Conservation (phyloP, 2,888 invertebrate genomes). For the Chrysina gloriosa region DNA sequence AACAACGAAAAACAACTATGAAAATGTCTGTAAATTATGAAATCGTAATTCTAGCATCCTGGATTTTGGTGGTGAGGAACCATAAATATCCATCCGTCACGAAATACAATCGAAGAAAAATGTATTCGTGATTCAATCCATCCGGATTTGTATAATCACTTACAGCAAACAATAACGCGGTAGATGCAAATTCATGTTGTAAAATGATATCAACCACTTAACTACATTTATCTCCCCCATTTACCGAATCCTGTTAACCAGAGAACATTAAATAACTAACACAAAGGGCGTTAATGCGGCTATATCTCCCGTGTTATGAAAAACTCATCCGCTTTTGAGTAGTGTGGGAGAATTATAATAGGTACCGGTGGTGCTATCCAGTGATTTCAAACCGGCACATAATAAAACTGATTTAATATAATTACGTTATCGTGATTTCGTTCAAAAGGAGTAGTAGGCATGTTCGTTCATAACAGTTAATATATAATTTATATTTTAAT, state of each 20-base stretch:
- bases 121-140: constrained; percentile 36
- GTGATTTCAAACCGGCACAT: constrained; percentile 52
- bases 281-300: constrained; percentile 64
- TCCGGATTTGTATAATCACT: constrained; percentile 51
- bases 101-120: constrained; percentile 34
- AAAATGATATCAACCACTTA: constrained; percentile 64
- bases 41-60: constrained; percentile 3
- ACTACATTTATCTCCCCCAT: constrained; percentile 61
- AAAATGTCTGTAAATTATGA: neutral
- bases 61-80: no score
- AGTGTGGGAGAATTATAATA: constrained; percentile 65
- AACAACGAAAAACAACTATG: no score
- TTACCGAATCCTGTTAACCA: constrained; percentile 61
- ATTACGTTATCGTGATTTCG: neutral
- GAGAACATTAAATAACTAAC: constrained; percentile 63
- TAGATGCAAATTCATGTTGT: constrained; percentile 61
- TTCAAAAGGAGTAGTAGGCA: no score
- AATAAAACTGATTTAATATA: constrained; percentile 28
- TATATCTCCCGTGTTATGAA: constrained; percentile 57
- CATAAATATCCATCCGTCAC: constrained; percentile 29
- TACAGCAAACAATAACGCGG: constrained; percentile 58
- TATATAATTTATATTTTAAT: no score
- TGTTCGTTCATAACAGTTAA: no score
- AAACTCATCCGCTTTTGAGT: constrained; percentile 60
- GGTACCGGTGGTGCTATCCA: constrained; percentile 59